Base-by-base conservation (phyloP, 2,888 invertebrate genomes). In the Fissipunctia ypsillon region DNA sequence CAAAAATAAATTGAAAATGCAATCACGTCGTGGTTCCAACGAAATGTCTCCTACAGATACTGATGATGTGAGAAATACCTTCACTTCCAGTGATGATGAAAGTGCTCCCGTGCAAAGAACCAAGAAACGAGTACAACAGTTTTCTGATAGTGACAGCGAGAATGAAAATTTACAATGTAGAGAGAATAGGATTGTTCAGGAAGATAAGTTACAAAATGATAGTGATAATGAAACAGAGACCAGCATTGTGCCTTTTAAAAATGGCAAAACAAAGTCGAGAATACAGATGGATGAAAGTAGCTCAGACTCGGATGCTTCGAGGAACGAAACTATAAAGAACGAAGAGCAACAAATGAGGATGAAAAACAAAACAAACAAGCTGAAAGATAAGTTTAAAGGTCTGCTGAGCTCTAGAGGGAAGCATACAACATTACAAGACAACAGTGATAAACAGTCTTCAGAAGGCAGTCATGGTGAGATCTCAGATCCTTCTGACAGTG, bases 381-480 rank as follows among this genome's bases (percentile, higher is more conserved):
- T 96, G 4, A 91, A 87, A 78, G 87, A 94, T 35, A 96, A 95
- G 80, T 96, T 96, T 75, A 89, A 92, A 85, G 90, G 84, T 48
- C 81, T 95, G 3, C 74, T 92, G 14, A 87, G 80, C 41, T 90
- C 91, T n/a, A 87, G 91, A 79, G 80, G 60, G 5, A 91, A 90
- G 77, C 83, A 76, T 31, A 28, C 48, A 16, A 38, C 38, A 19
- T 4, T 65, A 31, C 52, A 76, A 59, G 78, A 74, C 61, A 65
- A 65, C 14, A 70, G 52, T 75, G 78, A 81, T 63, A 78, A 78
- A 48, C 48, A 57, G 22, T 69, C 86, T 63, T 78, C 83, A 22
- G 70, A 73, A n/a, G 65, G 71, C n/a, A 80, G 71, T 25, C 74
- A 73, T 10, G 77, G 54, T 72, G 80, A 76, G 5, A 76, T 69